Evolutionary conservation across 1,140 invertebrate species (phyloP).

Genomic region (Lanistes nyassanus): DNA sequence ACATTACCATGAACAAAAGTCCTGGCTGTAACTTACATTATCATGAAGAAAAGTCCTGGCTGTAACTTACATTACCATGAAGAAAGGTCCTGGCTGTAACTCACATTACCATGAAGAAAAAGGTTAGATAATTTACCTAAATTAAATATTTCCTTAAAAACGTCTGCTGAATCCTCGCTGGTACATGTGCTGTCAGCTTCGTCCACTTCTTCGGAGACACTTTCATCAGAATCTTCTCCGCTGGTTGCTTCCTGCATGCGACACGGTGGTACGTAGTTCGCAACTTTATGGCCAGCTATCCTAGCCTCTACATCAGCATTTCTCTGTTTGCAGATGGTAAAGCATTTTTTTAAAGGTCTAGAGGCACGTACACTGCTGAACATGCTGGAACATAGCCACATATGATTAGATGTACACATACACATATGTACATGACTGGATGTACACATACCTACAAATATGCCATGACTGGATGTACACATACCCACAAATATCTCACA

Average conservation of each 20-base stretch:
- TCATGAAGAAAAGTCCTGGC: no score
- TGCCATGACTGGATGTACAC: not conserved
- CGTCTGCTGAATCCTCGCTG: conserved; percentile 9
- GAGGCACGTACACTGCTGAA: not conserved
- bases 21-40: no score
- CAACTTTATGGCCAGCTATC: conserved; percentile 48
- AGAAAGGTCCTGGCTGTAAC: no score
- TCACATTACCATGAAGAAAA: no score
- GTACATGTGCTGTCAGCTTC: conserved; percentile 12
- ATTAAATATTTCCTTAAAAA: conserved; percentile 13
- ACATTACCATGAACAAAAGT: no score
- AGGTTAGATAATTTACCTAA: not conserved
- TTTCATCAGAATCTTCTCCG: conserved; percentile 6
- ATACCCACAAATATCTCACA: not conserved
- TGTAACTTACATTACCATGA: no score
- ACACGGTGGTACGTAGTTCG: conserved; percentile 47
- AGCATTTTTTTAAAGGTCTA: not conserved
- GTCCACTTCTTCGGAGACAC: conserved; percentile 1
- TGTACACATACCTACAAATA: not conserved
- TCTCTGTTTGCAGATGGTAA: conserved; percentile 39
- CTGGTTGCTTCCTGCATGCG: conserved; percentile 9
- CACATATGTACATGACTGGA: not conserved
- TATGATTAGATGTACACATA: not conserved
- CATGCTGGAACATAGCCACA: not conserved
- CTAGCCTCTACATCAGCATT: conserved; percentile 52